Base-by-base conservation (phyloP, 2,888 invertebrate genomes). In the Cephus nigrinus region DNA sequence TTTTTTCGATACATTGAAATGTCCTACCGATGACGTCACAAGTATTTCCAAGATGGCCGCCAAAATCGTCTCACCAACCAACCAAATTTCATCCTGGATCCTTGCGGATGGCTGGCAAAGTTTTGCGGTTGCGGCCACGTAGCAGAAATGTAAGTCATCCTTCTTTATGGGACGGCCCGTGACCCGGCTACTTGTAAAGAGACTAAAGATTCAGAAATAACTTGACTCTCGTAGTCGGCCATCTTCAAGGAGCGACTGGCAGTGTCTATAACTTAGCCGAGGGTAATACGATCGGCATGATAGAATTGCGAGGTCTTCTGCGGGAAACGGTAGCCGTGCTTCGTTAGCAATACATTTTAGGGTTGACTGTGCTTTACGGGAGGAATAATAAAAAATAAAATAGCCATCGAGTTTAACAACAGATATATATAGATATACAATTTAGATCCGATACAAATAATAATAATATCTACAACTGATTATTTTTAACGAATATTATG, bases 171-270 rank as follows among this genome's bases (percentile, higher is more conserved):
- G 85, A 83, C 86, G 86, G 83, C 90, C 87, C 85, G 82, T 88
- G 90, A 89, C 90, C 90, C 88, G 84, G 90, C 90, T 90, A 90
- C 90, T 90, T 90, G 90, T 89, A 88, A 90, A 90, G 86, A 87
- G 88, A 87, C 90, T 89, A 89, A 90, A 89, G 88, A 90, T 90
- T 90, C 89, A 88, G 86, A 88, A 90, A 90, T 90, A 89, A 84
- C 90, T 85, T 83, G 86, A 82, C 80, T 80, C 82, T 79, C 75
- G 74, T 55, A 35, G 74, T 69, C 35, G 68, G 34, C 15, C 32
- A 81, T 83, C 78, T 76, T 82, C 82, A 83, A 80, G 82, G 82
- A 82, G 82, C 81, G 71, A 76, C 76, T 77, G 80, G 82, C 82
- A 77, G 77, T 76, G 83, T 81, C 36, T 82, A 82, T 87, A 86